Evolutionary conservation across 2,113 vertebrate genomes (phyloP), one percentile per base, ranked within the genome.

Genomic region (Rhinoderma darwinii): DNA sequence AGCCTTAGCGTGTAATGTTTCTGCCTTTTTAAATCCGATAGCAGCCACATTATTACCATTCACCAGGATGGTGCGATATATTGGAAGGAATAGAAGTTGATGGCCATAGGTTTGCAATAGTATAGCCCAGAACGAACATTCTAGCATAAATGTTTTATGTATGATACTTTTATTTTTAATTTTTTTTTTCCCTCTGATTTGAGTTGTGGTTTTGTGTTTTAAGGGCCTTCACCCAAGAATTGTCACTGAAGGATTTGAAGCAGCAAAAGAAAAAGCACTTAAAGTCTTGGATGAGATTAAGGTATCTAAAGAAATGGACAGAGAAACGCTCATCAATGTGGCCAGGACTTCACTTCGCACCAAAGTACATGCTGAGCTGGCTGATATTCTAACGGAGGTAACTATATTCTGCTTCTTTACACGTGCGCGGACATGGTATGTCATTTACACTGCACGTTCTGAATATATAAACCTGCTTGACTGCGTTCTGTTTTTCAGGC

Each of bases 211-310:
- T 61, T 27, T 66, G 35, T 59, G 54, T 68, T 35, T 1, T 5
- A 68, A 99, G 98, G 98, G 97, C 44, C 95, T 99, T 89, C 98
- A 99, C 90, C 98, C 98, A 66, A 94, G 98, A 91, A 97, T 99
- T 89, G 92, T 99, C 25, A 96, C 96, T 0, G 98, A 99, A 92
- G 98, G 98, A 39, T 99, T 99, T 92, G 98, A 99, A 90, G 96
- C 95, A 7, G 98, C 97, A 0, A 99, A 98, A 89, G 96, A 96
- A 4, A 98, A 97, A 87, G 96, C 98, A 2, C 92, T 99, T 76
- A 93, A 96, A 88, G 92, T 98, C 86, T 90, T 99, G 91, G 98
- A 99, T 59, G 95, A 97, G 84, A 86, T 99, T 50, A 99, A 98
- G 91, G 95, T 98, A 70, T 93, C 93, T 35, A 96, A 90, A 91